Percentiles rank a stretch among this genome's conserved stretches.
Evolutionary conservation across 2,113 vertebrate genomes (phyloP).

Genomic region (Pimephales promelas): DNA sequence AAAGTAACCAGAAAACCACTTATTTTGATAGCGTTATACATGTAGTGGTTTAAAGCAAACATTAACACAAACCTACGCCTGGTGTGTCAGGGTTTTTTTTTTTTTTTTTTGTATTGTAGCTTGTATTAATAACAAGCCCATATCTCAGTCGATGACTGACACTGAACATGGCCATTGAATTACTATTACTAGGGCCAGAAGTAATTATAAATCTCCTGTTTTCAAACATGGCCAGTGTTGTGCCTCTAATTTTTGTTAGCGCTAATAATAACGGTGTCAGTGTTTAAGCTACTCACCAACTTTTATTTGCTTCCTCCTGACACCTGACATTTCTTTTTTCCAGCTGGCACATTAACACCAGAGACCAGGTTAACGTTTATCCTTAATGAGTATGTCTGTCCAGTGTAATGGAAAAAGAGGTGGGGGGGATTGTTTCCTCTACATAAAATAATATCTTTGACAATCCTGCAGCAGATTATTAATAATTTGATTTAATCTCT

Average conservation of each 20-base stretch:
- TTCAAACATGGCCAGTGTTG: slow-evolving; percentile 19
- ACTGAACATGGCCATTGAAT: not conserved
- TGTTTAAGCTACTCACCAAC: slow-evolving; percentile 7
- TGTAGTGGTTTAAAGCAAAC: not conserved
- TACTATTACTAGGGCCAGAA: not conserved
- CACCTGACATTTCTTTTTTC: slow-evolving; percentile 33
- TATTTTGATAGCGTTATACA: not conserved
- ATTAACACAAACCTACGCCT: not conserved
- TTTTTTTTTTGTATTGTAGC: not conserved
- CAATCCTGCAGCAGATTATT: not conserved
- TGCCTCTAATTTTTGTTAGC: not conserved
- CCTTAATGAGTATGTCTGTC: slow-evolving; percentile 32
- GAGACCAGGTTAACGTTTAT: slow-evolving; percentile 14
- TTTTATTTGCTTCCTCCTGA: slow-evolving; percentile 12
- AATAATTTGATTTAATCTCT: slow-evolving; percentile 1
- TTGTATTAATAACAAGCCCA: not conserved
- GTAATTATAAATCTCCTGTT: slow-evolving; percentile 3
- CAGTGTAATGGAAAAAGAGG: slow-evolving; percentile 4
- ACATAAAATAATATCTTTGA: not conserved
- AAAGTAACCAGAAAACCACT: not conserved
- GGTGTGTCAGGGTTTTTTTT: not conserved
- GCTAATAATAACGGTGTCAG: not conserved
- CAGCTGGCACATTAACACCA: not conserved
- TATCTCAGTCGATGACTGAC: not conserved
- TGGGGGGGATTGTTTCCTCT: not conserved